Conservation (phyloP, 2,797 vertebrate species). For the Bovichtus diacanthus region DNA sequence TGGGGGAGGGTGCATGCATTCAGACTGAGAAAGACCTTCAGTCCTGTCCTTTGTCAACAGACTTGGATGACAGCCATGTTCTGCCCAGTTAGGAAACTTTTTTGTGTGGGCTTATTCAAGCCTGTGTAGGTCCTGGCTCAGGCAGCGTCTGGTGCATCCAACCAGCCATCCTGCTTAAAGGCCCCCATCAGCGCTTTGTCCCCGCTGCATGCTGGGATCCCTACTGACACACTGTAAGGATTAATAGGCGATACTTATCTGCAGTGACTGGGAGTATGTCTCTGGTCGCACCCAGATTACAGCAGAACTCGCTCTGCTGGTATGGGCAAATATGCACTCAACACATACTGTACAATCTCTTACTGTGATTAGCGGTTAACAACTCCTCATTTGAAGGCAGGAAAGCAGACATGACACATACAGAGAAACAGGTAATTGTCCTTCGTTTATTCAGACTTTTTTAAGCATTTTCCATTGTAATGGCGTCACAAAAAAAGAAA, state of each 20-base stretch:
- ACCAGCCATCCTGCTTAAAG: conserved; percentile 25
- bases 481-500: conserved; percentile 52
- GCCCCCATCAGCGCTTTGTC: conserved; percentile 33
- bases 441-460: conserved; percentile 40
- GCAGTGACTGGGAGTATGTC: not conserved
- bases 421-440: not conserved
- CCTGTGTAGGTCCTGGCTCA: conserved; percentile 66
- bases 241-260: conserved; percentile 31
- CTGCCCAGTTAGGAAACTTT: conserved; percentile 49
- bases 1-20: conserved; percentile 33
- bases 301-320: conserved; percentile 6
- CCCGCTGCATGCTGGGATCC: conserved; percentile 32
- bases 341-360: not conserved
- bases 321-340: conserved; percentile 14
- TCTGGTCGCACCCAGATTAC: conserved; percentile 19
- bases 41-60: conserved; percentile 76
- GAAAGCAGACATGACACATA: conserved; percentile 7
- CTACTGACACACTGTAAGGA: not conserved
- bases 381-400: not conserved
- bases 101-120: conserved; percentile 73
- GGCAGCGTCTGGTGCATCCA: conserved; percentile 30
- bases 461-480: conserved; percentile 5
- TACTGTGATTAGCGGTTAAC: not conserved
- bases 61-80: conserved; percentile 73
- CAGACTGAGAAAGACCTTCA: conserved; percentile 58